Percentiles rank a stretch among this genome's conserved stretches.
These are phyloP conservation scores for Anser brachyrhynchus DNA, from an alignment of 2,113 vertebrate species.

Conservation along the genomic window DNA sequence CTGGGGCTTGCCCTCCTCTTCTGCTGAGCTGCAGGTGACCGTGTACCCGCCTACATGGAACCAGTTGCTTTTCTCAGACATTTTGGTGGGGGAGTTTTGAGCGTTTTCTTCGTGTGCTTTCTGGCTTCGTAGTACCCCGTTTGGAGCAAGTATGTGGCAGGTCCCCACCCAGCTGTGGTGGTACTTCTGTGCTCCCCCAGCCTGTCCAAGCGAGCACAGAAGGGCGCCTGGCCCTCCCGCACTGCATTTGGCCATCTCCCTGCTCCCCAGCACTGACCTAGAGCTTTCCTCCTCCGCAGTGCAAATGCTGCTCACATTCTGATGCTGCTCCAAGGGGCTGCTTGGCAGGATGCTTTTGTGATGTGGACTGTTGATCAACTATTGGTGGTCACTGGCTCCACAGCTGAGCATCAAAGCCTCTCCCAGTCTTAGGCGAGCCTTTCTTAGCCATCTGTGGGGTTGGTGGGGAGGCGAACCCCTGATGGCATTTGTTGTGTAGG, in stretches of 20 bases:
- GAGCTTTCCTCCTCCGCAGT: accelerated
- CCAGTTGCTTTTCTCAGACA: neutral
- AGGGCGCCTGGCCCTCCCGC: neutral
- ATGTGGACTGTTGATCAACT: neutral
- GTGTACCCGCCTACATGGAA: neutral
- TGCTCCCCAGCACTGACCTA: neutral
- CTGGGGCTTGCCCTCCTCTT: accelerated
- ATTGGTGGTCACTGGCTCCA: accelerated
- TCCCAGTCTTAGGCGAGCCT: accelerated
- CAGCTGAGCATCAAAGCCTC: accelerated
- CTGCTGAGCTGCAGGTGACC: neutral
- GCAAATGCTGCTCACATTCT: accelerated
- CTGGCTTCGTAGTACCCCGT: accelerated
- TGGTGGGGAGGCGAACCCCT: accelerated
- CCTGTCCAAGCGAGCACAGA: accelerated
- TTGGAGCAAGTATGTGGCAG: neutral
- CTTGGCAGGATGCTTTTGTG: neutral
- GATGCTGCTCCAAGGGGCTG: accelerated
- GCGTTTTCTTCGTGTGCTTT: neutral
- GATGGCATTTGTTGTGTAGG: slow-evolving; percentile 55
- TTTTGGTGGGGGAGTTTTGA: neutral
- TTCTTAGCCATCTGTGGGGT: accelerated
- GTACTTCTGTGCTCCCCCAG: accelerated
- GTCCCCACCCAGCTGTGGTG: neutral
- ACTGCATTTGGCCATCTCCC: accelerated